phyloP scores from a whole-genome alignment of 2,888 invertebrate genomes.

The Notodonta ziczac region DNA sequence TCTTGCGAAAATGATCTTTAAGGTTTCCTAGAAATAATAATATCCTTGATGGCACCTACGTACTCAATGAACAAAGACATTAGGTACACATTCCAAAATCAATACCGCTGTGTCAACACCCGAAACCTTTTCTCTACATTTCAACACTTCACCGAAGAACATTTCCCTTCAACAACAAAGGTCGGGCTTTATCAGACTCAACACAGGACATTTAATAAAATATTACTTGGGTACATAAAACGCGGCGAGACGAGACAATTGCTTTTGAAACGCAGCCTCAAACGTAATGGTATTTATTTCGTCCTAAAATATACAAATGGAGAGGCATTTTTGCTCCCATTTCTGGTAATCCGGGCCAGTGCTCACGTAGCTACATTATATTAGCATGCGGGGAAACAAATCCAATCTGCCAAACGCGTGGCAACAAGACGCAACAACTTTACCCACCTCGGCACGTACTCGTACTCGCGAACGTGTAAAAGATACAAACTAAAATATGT shows the following conservation, averaged over 20 bases:
- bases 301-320: constrained; percentile 38
- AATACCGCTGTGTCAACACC: no score
- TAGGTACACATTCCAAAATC: no score
- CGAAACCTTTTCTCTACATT: not conserved
- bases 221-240: constrained; percentile 28
- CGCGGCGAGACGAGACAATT: constrained; percentile 32
- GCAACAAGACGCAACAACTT: constrained; percentile 74
- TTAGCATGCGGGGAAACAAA: constrained; percentile 78
- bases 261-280: constrained; percentile 26
- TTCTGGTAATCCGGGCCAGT: constrained; percentile 55
- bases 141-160: constrained; percentile 7
- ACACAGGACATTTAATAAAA: constrained; percentile 36
- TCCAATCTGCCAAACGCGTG: constrained; percentile 76
- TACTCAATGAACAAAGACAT: constrained; percentile 2
- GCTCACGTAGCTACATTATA: constrained; percentile 59
- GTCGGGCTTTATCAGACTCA: constrained; percentile 28
- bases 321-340: constrained; percentile 33
- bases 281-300: constrained; percentile 34
- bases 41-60: no score
- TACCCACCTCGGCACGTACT: constrained; percentile 66
- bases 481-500: constrained; percentile 44
- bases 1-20: no score
- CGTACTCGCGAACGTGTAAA: constrained; percentile 51
- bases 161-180: constrained; percentile 14
- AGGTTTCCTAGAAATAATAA: no score